A percentile compares a stretch with the other conserved stretches of the same genome.
phyloP scores from a whole-genome alignment of 2,113 vertebrate genomes.

The Alexandromys fortis region DNA sequence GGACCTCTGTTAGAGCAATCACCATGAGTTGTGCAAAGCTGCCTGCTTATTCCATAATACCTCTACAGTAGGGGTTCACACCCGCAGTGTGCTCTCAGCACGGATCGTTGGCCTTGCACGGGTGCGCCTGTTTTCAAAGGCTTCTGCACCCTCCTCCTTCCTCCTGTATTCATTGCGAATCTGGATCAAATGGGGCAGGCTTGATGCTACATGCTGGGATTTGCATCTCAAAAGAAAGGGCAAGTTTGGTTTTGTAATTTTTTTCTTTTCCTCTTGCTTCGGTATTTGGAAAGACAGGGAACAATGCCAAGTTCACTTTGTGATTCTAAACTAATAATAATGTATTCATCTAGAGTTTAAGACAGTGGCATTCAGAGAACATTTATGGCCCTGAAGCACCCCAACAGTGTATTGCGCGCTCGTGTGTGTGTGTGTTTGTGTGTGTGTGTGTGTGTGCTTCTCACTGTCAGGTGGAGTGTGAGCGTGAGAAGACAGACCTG shows the following conservation, averaged over 20 bases:
- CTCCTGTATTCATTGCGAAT: background rate
- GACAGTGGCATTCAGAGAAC: background rate
- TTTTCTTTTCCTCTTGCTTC: background rate
- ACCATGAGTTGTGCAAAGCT: constrained; percentile 13
- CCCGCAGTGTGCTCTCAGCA: background rate
- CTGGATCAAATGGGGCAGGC: background rate
- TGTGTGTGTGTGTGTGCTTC: background rate
- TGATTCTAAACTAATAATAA: background rate
- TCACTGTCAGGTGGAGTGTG: background rate
- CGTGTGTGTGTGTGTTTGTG: background rate
- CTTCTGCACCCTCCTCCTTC: background rate
- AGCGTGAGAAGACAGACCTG: background rate
- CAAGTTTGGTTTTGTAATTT: background rate
- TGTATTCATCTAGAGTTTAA: background rate
- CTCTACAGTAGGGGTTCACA: background rate
- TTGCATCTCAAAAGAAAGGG: constrained; percentile 42
- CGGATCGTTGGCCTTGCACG: accelerated
- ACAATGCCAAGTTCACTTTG: constrained; percentile 6
- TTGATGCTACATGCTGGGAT: background rate
- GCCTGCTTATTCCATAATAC: background rate
- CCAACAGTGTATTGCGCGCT: background rate
- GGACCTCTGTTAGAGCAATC: constrained; percentile 77
- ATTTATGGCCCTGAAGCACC: background rate
- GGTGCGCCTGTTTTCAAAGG: background rate
- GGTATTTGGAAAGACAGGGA: background rate